phyloP scores from a whole-genome alignment of 2,888 invertebrate species.

The Netelia inedita region DNA sequence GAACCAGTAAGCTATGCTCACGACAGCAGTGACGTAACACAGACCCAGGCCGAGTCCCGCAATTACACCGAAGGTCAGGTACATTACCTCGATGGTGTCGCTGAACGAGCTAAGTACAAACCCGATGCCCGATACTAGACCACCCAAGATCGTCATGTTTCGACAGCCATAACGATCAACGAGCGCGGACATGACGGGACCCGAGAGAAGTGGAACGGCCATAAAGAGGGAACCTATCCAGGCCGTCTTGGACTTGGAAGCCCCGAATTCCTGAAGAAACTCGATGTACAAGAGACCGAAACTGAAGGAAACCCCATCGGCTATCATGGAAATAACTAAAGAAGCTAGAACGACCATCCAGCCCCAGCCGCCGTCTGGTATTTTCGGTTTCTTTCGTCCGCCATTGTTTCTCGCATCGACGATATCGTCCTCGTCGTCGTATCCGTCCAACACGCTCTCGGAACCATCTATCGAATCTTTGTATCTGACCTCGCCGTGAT shows the following conservation, averaged over 20 bases:
- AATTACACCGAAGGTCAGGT: slow-evolving; percentile 94
- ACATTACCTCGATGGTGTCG: slow-evolving; percentile 91
- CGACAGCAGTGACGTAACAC: slow-evolving; percentile 95
- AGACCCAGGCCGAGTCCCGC: slow-evolving; percentile 94
- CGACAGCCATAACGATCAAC: slow-evolving; percentile 95
- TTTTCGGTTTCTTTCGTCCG: slow-evolving; percentile 86
- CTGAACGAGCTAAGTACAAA: slow-evolving; percentile 91
- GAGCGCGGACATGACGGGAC: slow-evolving; percentile 93
- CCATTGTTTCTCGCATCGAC: slow-evolving; percentile 70
- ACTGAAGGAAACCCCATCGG: slow-evolving; percentile 97
- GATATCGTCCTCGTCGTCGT: slow-evolving; percentile 80
- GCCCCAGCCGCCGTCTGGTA: slow-evolving; percentile 95
- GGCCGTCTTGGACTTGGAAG: slow-evolving; percentile 94
- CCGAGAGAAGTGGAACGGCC: slow-evolving; percentile 94
- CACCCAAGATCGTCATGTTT: slow-evolving; percentile 91
- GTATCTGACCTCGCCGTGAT: slow-evolving; percentile 85
- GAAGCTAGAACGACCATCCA: slow-evolving; percentile 96
- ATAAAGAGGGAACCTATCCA: slow-evolving; percentile 96
- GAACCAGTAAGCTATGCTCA: slow-evolving; percentile 97
- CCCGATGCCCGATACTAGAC: slow-evolving; percentile 90
- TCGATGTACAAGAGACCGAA: slow-evolving; percentile 96
- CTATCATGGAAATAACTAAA: slow-evolving; percentile 94
- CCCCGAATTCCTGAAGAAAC: slow-evolving; percentile 92
- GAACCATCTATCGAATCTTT: slow-evolving; percentile 86
- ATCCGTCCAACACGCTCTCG: slow-evolving; percentile 85